Evolutionary conservation across 2,888 invertebrate genomes (phyloP), one percentile per base, ranked within the genome.

Genomic region (Malacosoma neustria): DNA sequence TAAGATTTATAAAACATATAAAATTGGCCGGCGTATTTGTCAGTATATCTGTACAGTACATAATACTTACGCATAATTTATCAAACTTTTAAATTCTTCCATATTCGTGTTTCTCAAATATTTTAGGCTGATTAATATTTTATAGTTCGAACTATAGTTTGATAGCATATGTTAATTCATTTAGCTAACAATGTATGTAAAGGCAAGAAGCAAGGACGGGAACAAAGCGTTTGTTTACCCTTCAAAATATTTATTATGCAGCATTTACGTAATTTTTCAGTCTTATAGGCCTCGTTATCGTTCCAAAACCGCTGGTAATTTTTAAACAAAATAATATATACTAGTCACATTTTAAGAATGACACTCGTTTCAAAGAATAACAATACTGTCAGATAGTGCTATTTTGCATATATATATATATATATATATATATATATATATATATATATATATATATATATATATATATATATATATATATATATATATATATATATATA

Each of bases 151-250:
- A n/a, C n/a, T n/a, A n/a, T n/a, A n/a, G n/a, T n/a, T n/a, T n/a
- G n/a, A n/a, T n/a, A n/a, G n/a, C n/a, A n/a, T n/a, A n/a, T n/a
- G n/a, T n/a, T n/a, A n/a, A n/a, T n/a, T 72, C 72, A 79, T 71
- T 73, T 81, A 80, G 70, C 76, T 79, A 80, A 72, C n/a, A n/a
- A 22, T 22, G 22, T 73, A 72, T 72, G 81, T 77, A 77, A 81
- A 82, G 82, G 82, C 84, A 79, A 82, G 81, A 80, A 79, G 77
- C 72, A 74, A 84, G 84, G 84, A 84, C 84, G 84, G 84, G 84
- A 79, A 74, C 72, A 80, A 81, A 84, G 82, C 81, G 73, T 76
- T 73, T 75, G 51, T 61, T 72, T 75, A 75, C 73, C 68, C 73
- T 70, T 70, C 72, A 77, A 72, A 75, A n/a, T 74, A 73, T 72